phyloP scores from a whole-genome alignment of 2,113 vertebrate species.

The Myiozetetes cayanensis region DNA sequence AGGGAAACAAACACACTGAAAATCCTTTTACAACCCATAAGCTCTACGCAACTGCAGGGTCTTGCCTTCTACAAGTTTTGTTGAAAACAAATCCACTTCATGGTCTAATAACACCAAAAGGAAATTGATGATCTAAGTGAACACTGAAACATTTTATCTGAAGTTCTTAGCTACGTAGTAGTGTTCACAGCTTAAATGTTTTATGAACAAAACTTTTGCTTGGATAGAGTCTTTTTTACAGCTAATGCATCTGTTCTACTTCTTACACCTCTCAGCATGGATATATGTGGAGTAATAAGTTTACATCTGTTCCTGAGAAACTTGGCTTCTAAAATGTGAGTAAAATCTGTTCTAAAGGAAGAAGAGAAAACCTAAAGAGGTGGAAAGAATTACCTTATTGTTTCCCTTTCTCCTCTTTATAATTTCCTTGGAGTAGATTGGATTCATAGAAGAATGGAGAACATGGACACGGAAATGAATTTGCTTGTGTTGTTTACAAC shows the following conservation, averaged over 20 bases:
- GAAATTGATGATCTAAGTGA: not conserved
- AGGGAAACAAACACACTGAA: not conserved
- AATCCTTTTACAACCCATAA: not conserved
- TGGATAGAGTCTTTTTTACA: not conserved
- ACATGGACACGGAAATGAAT: rapidly evolving
- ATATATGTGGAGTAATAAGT: not conserved
- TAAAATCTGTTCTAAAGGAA: not conserved
- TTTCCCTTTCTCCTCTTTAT: not conserved
- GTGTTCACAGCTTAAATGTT: not conserved
- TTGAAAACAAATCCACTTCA: not conserved
- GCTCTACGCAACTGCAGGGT: not conserved
- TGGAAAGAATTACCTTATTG: not conserved
- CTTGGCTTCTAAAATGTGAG: not conserved
- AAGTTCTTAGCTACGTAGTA: not conserved
- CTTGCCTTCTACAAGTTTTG: not conserved
- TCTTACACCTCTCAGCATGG: not conserved
- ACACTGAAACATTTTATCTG: not conserved
- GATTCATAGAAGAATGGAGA: not conserved
- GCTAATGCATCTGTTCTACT: not conserved
- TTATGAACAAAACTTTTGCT: not conserved
- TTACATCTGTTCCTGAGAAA: slow-evolving; percentile 1
- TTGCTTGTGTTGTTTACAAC: not conserved
- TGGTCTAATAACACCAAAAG: not conserved
- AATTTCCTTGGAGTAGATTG: not conserved
- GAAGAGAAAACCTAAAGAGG: not conserved